phyloP scores from a whole-genome alignment of 2,113 vertebrate genomes.

The Rattus norvegicus region GRCr8 NC_086035.1:27597001-27597500 shows the following conservation, averaged over 20 bases:
- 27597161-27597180: neutral
- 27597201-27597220: neutral
- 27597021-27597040: neutral
- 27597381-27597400: neutral
- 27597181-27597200: neutral
- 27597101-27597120: accelerated
- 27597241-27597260: too few relatives aligned
- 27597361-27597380: neutral
- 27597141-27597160: accelerated
- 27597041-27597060: neutral
- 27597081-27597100: neutral
- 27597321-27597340: neutral
- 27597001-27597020: neutral
- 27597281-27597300: neutral
- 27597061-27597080: neutral
- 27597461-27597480: neutral
- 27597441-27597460: neutral
- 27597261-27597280: neutral
- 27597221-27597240: neutral
- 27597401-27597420: neutral
- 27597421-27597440: accelerated
- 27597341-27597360: neutral
- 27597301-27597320: neutral
- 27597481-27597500: neutral
- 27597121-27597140: neutral